A percentile compares a stretch with the other conserved stretches of the same genome.
Conservation (phyloP, 1,140 invertebrate species). For the Lasaia peninsularis region DNA sequence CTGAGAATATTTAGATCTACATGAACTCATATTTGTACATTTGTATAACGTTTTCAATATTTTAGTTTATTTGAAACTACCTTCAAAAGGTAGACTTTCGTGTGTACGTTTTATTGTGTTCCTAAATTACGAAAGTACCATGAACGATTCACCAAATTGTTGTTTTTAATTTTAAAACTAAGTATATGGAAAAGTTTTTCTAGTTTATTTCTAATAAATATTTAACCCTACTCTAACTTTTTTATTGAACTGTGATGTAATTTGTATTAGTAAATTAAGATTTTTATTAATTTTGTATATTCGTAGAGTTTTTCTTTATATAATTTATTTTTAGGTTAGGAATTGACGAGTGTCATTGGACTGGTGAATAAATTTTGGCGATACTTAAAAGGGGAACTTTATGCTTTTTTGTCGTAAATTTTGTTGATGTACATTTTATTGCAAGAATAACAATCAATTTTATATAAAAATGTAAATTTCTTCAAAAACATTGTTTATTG, state of each 20-base stretch:
- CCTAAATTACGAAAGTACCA: slow-evolving; percentile 61
- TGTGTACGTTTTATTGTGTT: slow-evolving; percentile 62
- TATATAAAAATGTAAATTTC: not conserved
- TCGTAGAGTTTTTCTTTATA: slow-evolving; percentile 70
- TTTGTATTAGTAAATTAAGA: slow-evolving; percentile 73
- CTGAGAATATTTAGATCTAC: slow-evolving; percentile 35
- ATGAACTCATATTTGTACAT: slow-evolving; percentile 46
- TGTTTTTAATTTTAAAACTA: slow-evolving; percentile 50
- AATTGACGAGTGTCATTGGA: slow-evolving; percentile 42
- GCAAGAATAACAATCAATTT: not conserved
- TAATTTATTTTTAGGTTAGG: slow-evolving; percentile 69
- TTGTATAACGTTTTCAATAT: slow-evolving; percentile 31
- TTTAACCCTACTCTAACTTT: slow-evolving; percentile 53
- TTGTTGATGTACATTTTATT: slow-evolving; percentile 12
- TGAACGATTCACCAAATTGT: slow-evolving; percentile 68
- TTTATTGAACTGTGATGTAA: slow-evolving; percentile 77
- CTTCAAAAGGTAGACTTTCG: slow-evolving; percentile 53
- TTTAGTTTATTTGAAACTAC: slow-evolving; percentile 28
- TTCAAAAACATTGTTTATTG: slow-evolving; percentile 1
- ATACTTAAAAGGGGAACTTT: slow-evolving; percentile 9
- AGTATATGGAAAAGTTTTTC: slow-evolving; percentile 13
- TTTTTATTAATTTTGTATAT: slow-evolving; percentile 76
- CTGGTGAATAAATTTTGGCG: slow-evolving; percentile 47
- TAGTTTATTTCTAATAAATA: slow-evolving; percentile 13
- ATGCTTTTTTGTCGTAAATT: slow-evolving; percentile 17